Evolutionary conservation across 2,797 vertebrate genomes (phyloP), one percentile per base, ranked within the genome.

Genomic region (Xiphorhynchus erythropygius): DNA sequence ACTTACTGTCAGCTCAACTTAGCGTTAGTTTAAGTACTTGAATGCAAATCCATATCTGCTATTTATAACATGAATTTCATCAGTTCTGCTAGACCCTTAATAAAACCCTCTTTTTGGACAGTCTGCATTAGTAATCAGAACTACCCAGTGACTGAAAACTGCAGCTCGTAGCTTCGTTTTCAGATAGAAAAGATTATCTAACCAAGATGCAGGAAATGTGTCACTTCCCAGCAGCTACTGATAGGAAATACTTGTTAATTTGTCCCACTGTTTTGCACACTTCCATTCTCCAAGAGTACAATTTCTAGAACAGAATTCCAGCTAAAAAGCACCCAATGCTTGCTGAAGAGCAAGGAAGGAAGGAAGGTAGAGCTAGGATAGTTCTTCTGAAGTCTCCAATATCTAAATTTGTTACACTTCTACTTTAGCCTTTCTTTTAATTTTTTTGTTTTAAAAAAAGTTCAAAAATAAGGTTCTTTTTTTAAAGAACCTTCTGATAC

Each of bases 241-340:
- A 25, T 85, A 62, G 85, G 79, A 95, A 93, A 86, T 71, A 67
- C 28, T 84, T 87, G 60, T 73, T 94, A 91, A 94, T 76, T 69
- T 55, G 70, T 89, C 8, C 2, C n/a, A 10, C 13, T 57, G 52
- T 69, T 95, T 62, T 89, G 55, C 21, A 41, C 2, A 0, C 21
- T 77, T 74, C 32, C 19, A n/a, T 57, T 87, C 79, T 60, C 11
- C 24, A 83, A 2, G 7, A 21, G 39, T 56, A 28, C 28, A 21
- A 16, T 17, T 73, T 28, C 17, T 30, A n/a, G 52, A 63, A 33
- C 12, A 28, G n/a, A 55, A 18, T n/a, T 25, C 24, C 83, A 8
- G 18, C n/a, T 77, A 52, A 76, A 55, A 90, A 28, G 16, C 33
- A 53, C 18, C 28, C 13, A 37, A 5, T 47, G 19, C 35, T 60